Conservation (phyloP, 1,140 invertebrate genomes). For the Ceratina calcarata region DNA sequence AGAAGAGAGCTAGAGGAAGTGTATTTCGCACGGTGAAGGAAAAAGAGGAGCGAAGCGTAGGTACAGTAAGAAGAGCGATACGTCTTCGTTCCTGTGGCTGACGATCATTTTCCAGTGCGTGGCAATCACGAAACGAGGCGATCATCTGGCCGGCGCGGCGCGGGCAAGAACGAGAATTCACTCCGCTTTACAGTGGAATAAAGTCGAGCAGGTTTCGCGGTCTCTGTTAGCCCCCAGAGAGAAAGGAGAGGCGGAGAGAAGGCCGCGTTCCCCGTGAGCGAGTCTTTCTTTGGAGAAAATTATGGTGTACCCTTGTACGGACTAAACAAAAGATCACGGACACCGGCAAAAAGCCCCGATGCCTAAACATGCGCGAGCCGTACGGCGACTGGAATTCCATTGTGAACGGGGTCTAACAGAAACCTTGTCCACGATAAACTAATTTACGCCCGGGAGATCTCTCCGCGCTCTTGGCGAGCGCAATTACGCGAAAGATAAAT, state of each 20-base stretch:
- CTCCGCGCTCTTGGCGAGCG: not conserved
- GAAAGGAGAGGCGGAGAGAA: not conserved
- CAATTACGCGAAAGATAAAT: conserved; percentile 10
- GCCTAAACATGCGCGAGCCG: conserved; percentile 35
- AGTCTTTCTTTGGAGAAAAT: conserved; percentile 50
- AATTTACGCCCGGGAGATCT: conserved; percentile 2
- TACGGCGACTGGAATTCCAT: conserved; percentile 11
- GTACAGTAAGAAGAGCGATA: conserved; percentile 48
- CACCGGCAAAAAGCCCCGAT: conserved; percentile 42
- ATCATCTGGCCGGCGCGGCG: conserved; percentile 33
- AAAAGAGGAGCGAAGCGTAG: not conserved
- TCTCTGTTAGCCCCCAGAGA: not conserved
- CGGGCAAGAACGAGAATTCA: conserved; percentile 56
- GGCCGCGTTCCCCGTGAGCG: not conserved
- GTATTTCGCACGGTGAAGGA: not conserved
- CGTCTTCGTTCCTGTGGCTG: conserved; percentile 38
- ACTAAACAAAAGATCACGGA: conserved; percentile 47
- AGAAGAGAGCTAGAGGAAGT: no score
- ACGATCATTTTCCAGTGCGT: conserved; percentile 50
- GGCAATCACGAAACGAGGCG: conserved; percentile 57
- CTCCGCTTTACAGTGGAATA: conserved; percentile 58
- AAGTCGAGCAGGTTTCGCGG: conserved; percentile 16
- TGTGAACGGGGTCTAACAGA: conserved; percentile 13
- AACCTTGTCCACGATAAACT: conserved; percentile 9
- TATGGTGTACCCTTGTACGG: conserved; percentile 49